Evolutionary conservation across 2,113 vertebrate species (phyloP).

Genomic region (Chaetodon trifascialis): DNA sequence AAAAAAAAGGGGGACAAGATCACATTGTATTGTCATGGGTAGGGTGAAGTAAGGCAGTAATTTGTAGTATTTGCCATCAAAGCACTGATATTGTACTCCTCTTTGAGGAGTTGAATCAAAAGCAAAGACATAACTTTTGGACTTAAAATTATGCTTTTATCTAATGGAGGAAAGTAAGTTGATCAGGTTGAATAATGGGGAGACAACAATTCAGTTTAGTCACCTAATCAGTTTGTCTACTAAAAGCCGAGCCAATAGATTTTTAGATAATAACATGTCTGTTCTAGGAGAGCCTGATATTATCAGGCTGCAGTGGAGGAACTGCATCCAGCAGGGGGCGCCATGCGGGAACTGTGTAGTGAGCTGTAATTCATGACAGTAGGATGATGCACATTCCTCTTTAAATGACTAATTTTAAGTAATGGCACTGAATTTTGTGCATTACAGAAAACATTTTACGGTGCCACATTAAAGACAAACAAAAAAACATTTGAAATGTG

Average conservation of each 20-base stretch:
- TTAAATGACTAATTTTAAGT: neutral
- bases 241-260: neutral
- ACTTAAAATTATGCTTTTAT: neutral
- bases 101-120: neutral
- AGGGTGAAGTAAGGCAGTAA: neutral
- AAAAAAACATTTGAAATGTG: neutral
- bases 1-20: neutral
- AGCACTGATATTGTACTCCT: too few relatives aligned
- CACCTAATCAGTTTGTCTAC: neutral
- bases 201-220: neutral
- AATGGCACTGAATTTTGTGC: neutral
- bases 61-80: neutral
- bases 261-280: neutral
- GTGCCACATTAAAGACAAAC: neutral
- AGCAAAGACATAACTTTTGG: neutral
- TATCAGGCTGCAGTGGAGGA: conserved; percentile 9
- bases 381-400: too few relatives aligned
- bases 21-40: neutral
- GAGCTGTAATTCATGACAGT: too few relatives aligned
- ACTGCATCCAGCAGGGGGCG: conserved; percentile 18
- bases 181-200: neutral
- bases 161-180: neutral
- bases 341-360: neutral
- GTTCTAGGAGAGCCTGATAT: neutral
- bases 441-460: neutral